A percentile compares a stretch with the other conserved stretches of the same genome.
These are phyloP conservation scores for Yasuhikotakia modesta DNA, from an alignment of 2,797 vertebrate genomes.

Conservation along the genomic window DNA sequence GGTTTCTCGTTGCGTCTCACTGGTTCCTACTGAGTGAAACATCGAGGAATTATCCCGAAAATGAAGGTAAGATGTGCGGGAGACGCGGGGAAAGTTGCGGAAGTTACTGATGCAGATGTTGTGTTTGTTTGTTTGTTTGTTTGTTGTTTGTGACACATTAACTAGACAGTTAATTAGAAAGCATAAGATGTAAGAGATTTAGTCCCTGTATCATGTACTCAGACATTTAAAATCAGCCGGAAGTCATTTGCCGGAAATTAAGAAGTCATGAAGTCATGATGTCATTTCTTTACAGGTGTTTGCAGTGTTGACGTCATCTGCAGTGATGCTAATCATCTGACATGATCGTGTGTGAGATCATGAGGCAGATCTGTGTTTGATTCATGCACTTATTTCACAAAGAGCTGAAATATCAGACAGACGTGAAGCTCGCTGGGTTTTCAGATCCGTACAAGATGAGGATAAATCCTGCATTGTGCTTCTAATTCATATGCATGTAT, in stretches of 20 bases:
- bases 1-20: conserved; percentile 53
- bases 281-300: no score
- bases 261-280: not conserved
- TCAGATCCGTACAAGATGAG: conserved; percentile 40
- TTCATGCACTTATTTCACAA: conserved; percentile 1
- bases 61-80: conserved; percentile 59
- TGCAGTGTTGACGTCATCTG: no score
- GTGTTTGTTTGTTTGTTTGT: no score
- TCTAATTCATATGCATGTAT: conserved; percentile 30
- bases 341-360: not conserved
- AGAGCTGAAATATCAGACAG: conserved; percentile 20
- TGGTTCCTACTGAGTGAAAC: conserved; percentile 49
- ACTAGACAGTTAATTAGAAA: conserved; percentile 36
- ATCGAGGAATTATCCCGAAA: conserved; percentile 64
- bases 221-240: not conserved
- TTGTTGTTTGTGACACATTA: not conserved
- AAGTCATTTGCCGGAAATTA: no score
- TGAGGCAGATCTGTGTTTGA: not conserved
- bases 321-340: not conserved
- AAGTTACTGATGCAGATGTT: no score
- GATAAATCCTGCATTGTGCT: conserved; percentile 35
- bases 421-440: conserved; percentile 40
- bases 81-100: not conserved
- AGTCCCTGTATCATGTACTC: not conserved
- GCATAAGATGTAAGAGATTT: not conserved